phyloP scores from a whole-genome alignment of 53 echinoderm and acorn worm species.

The Astropecten irregularis region DNA sequence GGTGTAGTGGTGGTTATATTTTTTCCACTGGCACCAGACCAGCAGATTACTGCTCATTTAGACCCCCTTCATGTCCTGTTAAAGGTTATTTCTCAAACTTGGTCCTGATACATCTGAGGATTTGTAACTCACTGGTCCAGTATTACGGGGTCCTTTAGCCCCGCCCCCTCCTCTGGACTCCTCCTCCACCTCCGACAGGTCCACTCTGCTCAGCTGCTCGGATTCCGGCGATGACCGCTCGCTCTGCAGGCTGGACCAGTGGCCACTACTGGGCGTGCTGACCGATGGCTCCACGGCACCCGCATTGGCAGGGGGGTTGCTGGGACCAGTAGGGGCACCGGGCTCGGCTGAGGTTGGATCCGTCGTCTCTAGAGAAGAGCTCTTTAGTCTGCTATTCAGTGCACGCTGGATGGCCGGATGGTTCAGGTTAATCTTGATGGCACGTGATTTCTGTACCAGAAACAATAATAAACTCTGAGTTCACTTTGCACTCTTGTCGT shows the following conservation, averaged over 20 bases:
- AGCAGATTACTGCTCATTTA: too few species aligned
- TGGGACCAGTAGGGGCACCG: neutral
- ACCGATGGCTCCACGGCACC: neutral
- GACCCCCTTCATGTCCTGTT: too few species aligned
- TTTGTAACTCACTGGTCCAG: constrained; percentile 66
- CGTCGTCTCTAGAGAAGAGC: neutral
- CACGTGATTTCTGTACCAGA: constrained; percentile 64
- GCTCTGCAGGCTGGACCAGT: constrained; percentile 43
- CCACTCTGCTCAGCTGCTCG: constrained; percentile 66
- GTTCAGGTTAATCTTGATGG: constrained; percentile 73
- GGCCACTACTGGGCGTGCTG: constrained; percentile 19
- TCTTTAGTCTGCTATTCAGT: constrained; percentile 19
- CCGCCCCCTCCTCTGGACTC: constrained; percentile 17
- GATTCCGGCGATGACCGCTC: constrained; percentile 72
- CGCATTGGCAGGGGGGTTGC: neutral
- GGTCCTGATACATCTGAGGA: too few species aligned
- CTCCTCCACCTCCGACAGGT: constrained; percentile 51
- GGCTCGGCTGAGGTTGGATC: neutral
- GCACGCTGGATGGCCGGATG: constrained; percentile 94
- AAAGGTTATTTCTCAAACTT: too few species aligned
- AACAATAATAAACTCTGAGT: too few species aligned
- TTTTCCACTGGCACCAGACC: too few species aligned
- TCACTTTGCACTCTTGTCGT: too few species aligned
- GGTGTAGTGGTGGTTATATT: too few species aligned
- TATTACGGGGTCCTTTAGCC: constrained; percentile 65